Evolutionary conservation across 2,888 invertebrate genomes (phyloP).

Genomic region (Nasonia oneida): DNA sequence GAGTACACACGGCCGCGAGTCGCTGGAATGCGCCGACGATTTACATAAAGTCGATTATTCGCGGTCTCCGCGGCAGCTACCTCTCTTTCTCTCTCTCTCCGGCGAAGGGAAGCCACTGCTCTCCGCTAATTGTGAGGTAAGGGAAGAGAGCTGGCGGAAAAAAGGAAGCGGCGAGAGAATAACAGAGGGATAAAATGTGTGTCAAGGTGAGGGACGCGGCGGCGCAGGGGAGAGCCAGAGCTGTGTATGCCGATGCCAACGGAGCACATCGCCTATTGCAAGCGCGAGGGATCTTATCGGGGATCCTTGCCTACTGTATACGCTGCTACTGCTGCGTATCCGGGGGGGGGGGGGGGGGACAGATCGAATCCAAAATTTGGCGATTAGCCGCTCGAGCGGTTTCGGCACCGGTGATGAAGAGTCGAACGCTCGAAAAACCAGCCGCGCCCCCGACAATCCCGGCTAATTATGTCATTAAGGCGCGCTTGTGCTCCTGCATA

Average conservation of each 20-base stretch:
- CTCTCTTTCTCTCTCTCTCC: background rate
- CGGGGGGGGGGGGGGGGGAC: background rate
- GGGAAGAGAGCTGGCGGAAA: background rate
- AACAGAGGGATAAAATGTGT: conserved; percentile 63
- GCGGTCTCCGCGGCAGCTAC: background rate
- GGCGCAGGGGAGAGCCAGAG: background rate
- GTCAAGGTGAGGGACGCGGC: conserved; percentile 64
- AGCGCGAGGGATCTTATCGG: conserved; percentile 31
- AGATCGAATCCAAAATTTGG: background rate
- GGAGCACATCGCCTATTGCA: conserved; percentile 49
- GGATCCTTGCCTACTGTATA: background rate
- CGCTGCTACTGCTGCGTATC: background rate
- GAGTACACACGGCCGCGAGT: background rate
- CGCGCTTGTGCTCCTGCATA: background rate
- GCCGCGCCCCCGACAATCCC: background rate
- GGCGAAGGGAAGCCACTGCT: background rate
- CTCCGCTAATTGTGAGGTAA: conserved; percentile 21
- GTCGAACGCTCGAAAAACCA: conserved; percentile 32
- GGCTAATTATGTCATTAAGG: conserved; percentile 51
- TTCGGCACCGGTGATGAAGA: background rate
- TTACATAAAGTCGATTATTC: conserved; percentile 52
- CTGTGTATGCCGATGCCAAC: conserved; percentile 20
- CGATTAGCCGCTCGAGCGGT: background rate
- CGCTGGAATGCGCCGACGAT: conserved; percentile 31
- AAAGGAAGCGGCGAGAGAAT: conserved; percentile 15